Base-by-base conservation (phyloP, 2,797 vertebrate genomes). In the Enteromius fasciolatus region DNA sequence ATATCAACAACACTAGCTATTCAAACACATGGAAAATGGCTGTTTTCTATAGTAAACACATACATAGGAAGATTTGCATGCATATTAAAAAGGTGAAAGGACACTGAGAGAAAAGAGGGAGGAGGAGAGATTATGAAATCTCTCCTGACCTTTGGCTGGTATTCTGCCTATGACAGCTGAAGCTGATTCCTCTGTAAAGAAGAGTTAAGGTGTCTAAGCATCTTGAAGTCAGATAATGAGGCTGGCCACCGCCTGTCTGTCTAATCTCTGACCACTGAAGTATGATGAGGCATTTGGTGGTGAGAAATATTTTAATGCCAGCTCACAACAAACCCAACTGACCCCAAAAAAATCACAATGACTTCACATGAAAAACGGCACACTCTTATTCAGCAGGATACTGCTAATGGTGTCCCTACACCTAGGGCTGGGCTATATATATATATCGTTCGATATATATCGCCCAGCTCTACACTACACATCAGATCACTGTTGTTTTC, bases 101-200 rank as follows among this genome's bases (percentile, higher is more conserved):
- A 64, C 17, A 33, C n/a, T 12, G 57, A 57, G 23, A 68, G 44
- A 66, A n/a, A 75, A 50, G 20, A 48, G 59, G 1, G 59, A 44
- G 39, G 23, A 46, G 74, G 59, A 81, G 59, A 64, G 46, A 57
- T 82, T 17, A 82, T 68, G 17, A 54, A 68, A 67, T 46, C n/a
- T 57, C 48, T 15, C 20, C 63, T 82, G 80, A 82, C 80, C 80
- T 82, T 82, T 82, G 61, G 61, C 61, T 76, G 61, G 36, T 82
- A 33, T 82, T 82, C 72, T 75, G 72, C 3, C 48, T n/a, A 44
- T 82, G 80, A 82, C 72, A 76, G 48, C 61, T 76, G 48, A 67
- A 57, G 50, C n/a, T 23, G 11, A 66, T 20, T 81, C 72, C 52
- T 81, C 46, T 75, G 11, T 28, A 52, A 64, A 75, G 59, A 18